A percentile compares a stretch with the other conserved stretches of the same genome.
These are phyloP conservation scores for Trichogramma evanescens DNA, from an alignment of 2,888 invertebrate species.

Conservation along the genomic window DNA sequence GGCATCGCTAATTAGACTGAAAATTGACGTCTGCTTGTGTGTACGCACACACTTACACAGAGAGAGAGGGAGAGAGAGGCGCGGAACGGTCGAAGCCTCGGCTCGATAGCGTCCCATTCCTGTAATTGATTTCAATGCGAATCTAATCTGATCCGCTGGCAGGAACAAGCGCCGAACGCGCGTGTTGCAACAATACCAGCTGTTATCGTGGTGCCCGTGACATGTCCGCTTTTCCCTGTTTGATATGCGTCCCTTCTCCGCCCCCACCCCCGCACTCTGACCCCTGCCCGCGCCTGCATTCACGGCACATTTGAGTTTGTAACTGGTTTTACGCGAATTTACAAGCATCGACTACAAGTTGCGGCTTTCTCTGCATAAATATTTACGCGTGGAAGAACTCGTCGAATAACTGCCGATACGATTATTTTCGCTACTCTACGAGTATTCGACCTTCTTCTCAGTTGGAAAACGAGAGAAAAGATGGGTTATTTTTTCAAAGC, in stretches of 20 bases:
- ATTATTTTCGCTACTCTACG: too few species aligned
- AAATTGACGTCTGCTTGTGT: too few species aligned
- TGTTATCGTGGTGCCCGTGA: conserved; percentile 6
- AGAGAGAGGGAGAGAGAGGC: not conserved
- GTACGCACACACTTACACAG: too few species aligned
- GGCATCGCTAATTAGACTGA: conserved; percentile 14
- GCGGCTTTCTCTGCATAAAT: too few species aligned
- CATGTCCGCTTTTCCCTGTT: not conserved
- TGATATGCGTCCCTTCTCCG: too few species aligned
- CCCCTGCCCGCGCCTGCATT: not conserved
- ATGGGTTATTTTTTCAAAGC: too few species aligned
- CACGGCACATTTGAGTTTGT: not conserved
- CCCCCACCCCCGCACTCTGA: too few species aligned
- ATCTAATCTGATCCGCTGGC: conserved; percentile 4
- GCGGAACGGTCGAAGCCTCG: not conserved
- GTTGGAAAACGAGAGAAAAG: too few species aligned
- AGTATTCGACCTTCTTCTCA: too few species aligned
- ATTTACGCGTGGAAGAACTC: too few species aligned
- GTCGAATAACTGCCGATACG: too few species aligned
- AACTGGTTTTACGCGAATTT: not conserved
- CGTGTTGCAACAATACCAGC: not conserved
- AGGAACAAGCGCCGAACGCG: not conserved
- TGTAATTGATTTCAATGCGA: conserved; percentile 13
- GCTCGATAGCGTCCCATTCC: not conserved
- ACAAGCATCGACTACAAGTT: too few species aligned